These are phyloP conservation scores for Allolobophora icterica DNA, from an alignment of 2,888 invertebrate genomes.

Conservation along the genomic window DNA sequence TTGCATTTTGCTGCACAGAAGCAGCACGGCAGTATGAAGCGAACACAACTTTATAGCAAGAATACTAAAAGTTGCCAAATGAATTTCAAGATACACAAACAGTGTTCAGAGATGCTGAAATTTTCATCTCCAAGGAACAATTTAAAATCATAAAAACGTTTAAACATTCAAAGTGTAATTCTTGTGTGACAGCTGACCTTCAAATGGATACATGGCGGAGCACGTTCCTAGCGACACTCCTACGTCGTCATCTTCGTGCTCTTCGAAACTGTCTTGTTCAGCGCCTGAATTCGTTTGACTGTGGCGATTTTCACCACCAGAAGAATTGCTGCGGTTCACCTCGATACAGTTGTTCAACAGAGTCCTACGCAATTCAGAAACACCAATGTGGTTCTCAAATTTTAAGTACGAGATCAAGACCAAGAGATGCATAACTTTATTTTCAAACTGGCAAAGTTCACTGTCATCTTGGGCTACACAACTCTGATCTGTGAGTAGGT, in stretches of 20 bases:
- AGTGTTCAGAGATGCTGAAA: neutral
- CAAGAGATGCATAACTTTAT: neutral
- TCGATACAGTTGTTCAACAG: neutral
- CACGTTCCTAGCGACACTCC: conserved; percentile 90
- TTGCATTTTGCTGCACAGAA: no score
- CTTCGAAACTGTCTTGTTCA: conserved; percentile 37
- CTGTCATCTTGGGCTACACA: no score
- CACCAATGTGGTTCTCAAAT: neutral
- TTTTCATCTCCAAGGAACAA: neutral
- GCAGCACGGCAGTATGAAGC: no score
- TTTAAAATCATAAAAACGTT: neutral
- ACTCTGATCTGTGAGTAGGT: no score
- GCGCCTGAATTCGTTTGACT: conserved; percentile 23
- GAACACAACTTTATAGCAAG: no score
- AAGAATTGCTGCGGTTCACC: conserved; percentile 4
- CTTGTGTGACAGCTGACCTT: conserved; percentile 73
- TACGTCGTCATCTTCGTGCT: conserved; percentile 67
- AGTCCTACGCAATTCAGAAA: neutral
- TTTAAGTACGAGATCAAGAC: neutral
- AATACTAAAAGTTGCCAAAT: no score
- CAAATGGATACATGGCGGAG: conserved; percentile 91
- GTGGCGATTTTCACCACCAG: neutral
- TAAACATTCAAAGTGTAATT: neutral
- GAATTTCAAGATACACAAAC: no score
- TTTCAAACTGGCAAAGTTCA: no score